A percentile compares a stretch with the other conserved stretches of the same genome.
Evolutionary conservation across 2,797 vertebrate species (phyloP).

Genomic region (Microchirus variegatus): DNA sequence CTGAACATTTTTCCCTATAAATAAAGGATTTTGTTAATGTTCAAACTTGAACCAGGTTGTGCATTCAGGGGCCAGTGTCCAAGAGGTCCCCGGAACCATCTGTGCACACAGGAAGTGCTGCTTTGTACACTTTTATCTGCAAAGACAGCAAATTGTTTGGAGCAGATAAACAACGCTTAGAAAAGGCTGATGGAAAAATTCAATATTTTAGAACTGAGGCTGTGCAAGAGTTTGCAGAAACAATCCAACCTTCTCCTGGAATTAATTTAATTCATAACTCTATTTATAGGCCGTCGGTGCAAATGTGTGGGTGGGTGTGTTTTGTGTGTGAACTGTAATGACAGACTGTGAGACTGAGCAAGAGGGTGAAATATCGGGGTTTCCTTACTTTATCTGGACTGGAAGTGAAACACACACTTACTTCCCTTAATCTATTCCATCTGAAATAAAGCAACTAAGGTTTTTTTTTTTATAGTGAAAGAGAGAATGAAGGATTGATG

Average conservation of each 20-base stretch:
- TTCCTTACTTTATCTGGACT: conserved; percentile 30
- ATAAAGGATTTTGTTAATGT: conserved; percentile 4
- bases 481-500: neutral
- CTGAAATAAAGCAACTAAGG: conserved; percentile 26
- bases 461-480: conserved; percentile 10
- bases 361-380: conserved; percentile 53
- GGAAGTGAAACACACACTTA: conserved; percentile 21
- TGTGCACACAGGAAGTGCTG: conserved; percentile 3
- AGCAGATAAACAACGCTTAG: neutral
- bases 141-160: neutral
- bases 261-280: conserved; percentile 23
- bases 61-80: neutral
- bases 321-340: conserved; percentile 54
- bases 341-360: conserved; percentile 45
- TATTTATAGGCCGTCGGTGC: conserved; percentile 34
- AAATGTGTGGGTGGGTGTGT: conserved; percentile 28
- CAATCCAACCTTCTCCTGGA: neutral
- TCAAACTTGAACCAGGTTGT: neutral
- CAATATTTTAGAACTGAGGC: conserved; percentile 1
- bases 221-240: neutral
- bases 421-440: conserved; percentile 29
- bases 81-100: neutral
- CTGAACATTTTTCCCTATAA: neutral
- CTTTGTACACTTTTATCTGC: neutral
- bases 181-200: neutral